phyloP scores from a whole-genome alignment of 2,797 vertebrate genomes.

The Anableps anableps region DNA sequence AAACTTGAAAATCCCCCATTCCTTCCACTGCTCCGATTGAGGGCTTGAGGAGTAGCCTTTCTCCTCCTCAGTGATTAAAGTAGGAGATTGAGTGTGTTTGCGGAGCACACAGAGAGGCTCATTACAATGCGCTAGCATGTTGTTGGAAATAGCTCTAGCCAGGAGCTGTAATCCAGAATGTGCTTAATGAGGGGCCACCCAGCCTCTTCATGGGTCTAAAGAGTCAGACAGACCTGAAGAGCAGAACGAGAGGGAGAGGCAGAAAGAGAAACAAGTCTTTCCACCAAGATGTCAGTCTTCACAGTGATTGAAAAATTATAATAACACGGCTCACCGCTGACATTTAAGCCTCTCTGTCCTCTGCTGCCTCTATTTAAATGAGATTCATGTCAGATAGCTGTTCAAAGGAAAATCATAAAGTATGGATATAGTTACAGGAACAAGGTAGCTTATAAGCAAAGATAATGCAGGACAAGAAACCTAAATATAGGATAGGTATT shows the following conservation, averaged over 20 bases:
- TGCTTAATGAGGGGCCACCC: constrained; percentile 79
- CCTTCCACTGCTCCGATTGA: constrained; percentile 53
- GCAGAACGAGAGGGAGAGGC: constrained; percentile 10
- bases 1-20: constrained; percentile 81
- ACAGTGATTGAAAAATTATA: constrained; percentile 75
- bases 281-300: constrained; percentile 67
- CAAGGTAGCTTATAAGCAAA: constrained; percentile 46
- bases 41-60: constrained; percentile 65
- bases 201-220: constrained; percentile 74
- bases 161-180: constrained; percentile 80
- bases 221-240: constrained; percentile 61
- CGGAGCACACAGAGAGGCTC: constrained; percentile 69
- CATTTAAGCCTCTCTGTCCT: constrained; percentile 40
- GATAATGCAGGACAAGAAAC: constrained; percentile 21
- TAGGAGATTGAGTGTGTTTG: constrained; percentile 78
- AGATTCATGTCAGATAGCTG: constrained; percentile 69
- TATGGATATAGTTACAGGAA: constrained; percentile 35
- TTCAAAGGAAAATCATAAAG: constrained; percentile 72
- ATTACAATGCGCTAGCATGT: constrained; percentile 84
- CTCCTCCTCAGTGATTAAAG: constrained; percentile 82
- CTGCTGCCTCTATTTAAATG: constrained; percentile 40
- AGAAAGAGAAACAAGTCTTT: constrained; percentile 53
- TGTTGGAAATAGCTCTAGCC: constrained; percentile 75
- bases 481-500: constrained; percentile 36
- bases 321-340: constrained; percentile 54